Conservation (phyloP, 2,888 invertebrate species). For the Eucriotettix oculatus region DNA sequence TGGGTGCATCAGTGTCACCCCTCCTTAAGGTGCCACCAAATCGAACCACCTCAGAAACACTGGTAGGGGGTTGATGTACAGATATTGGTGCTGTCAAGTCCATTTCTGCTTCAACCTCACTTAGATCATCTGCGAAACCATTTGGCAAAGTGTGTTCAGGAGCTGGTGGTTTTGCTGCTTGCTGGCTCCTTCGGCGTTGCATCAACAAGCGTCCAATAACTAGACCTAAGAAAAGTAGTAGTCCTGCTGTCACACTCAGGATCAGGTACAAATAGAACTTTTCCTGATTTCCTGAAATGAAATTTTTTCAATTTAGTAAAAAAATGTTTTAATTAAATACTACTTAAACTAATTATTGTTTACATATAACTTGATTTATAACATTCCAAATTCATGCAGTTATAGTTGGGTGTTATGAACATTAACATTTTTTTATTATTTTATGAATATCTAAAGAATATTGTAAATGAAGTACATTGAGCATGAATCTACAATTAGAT, state of each 20-base stretch:
- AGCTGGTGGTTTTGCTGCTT: slow-evolving; percentile 47
- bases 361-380: too few species aligned
- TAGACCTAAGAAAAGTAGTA: slow-evolving; percentile 53
- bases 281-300: slow-evolving; percentile 50
- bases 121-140: slow-evolving; percentile 74
- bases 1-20: slow-evolving; percentile 25
- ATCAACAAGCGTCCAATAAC: slow-evolving; percentile 54
- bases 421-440: too few species aligned
- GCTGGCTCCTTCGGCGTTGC: slow-evolving; percentile 43
- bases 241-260: slow-evolving; percentile 52
- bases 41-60: slow-evolving; percentile 20
- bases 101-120: slow-evolving; percentile 67
- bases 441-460: too few species aligned
- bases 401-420: too few species aligned
- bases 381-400: too few species aligned
- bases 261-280: slow-evolving; percentile 71
- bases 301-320: not conserved
- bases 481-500: too few species aligned
- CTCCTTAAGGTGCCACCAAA: slow-evolving; percentile 17
- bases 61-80: slow-evolving; percentile 5
- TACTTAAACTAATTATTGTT: too few species aligned
- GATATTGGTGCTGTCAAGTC: slow-evolving; percentile 41
- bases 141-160: slow-evolving; percentile 62
- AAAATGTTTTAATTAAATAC: too few species aligned
- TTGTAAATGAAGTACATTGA: too few species aligned